Evolutionary conservation across 1,140 invertebrate genomes (phyloP), one percentile per base, ranked within the genome.

Genomic region (Tachypleus tridentatus): DNA sequence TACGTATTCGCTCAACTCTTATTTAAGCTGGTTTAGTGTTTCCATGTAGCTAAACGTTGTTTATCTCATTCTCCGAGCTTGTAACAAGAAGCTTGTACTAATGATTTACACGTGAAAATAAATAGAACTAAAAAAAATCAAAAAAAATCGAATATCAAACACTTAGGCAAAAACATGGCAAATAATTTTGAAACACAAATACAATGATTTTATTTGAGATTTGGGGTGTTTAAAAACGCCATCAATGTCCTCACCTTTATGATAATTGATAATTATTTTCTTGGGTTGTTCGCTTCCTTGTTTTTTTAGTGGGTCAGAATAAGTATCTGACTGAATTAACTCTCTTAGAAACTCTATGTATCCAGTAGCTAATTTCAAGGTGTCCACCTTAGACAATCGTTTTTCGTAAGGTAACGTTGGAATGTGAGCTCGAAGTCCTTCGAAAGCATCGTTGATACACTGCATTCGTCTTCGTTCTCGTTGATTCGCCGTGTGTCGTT

Each of bases 341-440:
- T 95, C 91, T 51, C 87, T 87, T 1, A 97, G 80, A 75, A 95
- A 93, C 71, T 87, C 87, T 68, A 97, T 97, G 76, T 97, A 97
- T 50, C 89, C 88, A 64, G 97, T 97, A 4, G 94, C 94, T 68
- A 95, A 76, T 73, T 92, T 87, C 1, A 97, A 79, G 0, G 93
- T 97, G 77, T 97, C 94, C 50, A 94, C 81, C 81, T 97, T 97
- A 10, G 90, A 93, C 3, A 97, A 80, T 8, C 92, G 79, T 77
- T 97, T 97, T 76, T 97, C 93, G 76, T 97, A 97, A 0, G 93
- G 93, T 65, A 96, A 76, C 1, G 92, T 96, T 0, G 93, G 93
- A 70, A 97, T 94, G 73, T 96, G 92, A 0, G 89, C 87, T 11
- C 93, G 78, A 0, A 97, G 81, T 51, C 74, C 89, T 75, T 96